These are phyloP conservation scores for Ochropacha duplaris DNA, from an alignment of 2,888 invertebrate species.

Conservation along the genomic window DNA sequence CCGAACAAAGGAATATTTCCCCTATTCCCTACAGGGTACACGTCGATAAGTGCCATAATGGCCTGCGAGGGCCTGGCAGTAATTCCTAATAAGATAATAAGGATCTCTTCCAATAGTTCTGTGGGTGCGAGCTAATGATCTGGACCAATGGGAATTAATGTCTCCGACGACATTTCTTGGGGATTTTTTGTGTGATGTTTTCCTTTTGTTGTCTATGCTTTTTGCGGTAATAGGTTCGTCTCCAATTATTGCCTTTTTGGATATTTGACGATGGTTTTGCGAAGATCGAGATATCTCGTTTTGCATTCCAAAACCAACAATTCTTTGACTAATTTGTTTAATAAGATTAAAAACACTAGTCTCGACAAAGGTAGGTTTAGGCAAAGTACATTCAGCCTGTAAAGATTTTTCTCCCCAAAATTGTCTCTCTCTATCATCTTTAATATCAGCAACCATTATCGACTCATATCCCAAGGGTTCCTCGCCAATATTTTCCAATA, in stretches of 20 bases:
- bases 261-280: too few relatives aligned
- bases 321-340: too few relatives aligned
- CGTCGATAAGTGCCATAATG: slow-evolving; percentile 38
- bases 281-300: too few relatives aligned
- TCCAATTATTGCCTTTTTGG: neutral
- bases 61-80: slow-evolving; percentile 31
- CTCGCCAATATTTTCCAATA: slow-evolving; percentile 76
- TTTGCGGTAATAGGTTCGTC: neutral
- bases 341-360: too few relatives aligned
- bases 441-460: neutral
- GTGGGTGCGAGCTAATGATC: slow-evolving; percentile 45
- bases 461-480: slow-evolving; percentile 35
- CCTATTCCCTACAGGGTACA: slow-evolving; percentile 19
- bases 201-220: neutral
- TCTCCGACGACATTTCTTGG: slow-evolving; percentile 10
- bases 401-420: neutral
- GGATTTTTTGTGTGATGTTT: slow-evolving; percentile 6
- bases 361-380: too few relatives aligned
- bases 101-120: slow-evolving; percentile 60
- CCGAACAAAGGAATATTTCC: slow-evolving; percentile 44
- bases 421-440: neutral
- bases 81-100: slow-evolving; percentile 72
- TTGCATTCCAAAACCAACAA: too few relatives aligned
- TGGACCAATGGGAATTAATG: slow-evolving; percentile 45
- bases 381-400: too few relatives aligned